Base-by-base conservation (phyloP, 2,888 invertebrate genomes). In the Globia sparganii region DNA sequence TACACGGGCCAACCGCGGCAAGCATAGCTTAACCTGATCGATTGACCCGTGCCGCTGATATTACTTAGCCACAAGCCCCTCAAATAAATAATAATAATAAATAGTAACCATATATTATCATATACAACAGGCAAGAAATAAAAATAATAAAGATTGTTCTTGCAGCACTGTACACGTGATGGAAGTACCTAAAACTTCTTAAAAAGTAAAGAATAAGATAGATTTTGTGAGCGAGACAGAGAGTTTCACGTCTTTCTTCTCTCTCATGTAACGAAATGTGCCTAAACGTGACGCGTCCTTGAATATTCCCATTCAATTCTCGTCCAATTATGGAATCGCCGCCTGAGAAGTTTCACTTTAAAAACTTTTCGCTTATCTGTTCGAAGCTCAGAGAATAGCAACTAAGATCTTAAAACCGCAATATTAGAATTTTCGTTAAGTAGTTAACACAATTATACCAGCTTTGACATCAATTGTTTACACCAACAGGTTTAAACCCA, bases 401-500 rank as follows among this genome's bases (percentile, higher is more conserved):
- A 61, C 28, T 21, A 1, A 65, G 21, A 43, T 25, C 13, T 4
- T n/a, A 5, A 65, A 53, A 18, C 25, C 18, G 1, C 40, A 37
- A n/a, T 15, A 65, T 53, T 31, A 21, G 4, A 15, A 28, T 40
- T 31, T 49, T 53, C 34, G n/a, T n/a, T 25, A 37, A 21, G 21
- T 67, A 49, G 1, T 34, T 34, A 34, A 49, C 11, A 40, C 9
- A 65, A 78, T 78, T 40, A 73, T 64, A 67, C 5, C 25, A 28
- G 34, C 34, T 71, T 43, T 11, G 49, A 56, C 21, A 43, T 34
- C 43, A 69, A 75, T 70, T 72, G 68, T 71, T 40, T 61, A 34
- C 61, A 34, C 61, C 1, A 70, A 77, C 70, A 77, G 69, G 75
- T 65, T 80, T 71, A 40, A 71, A 64, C 53, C 53, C 56, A 70